Conservation (phyloP, 2,113 vertebrate genomes). For the Toxostoma redivivum region DNA sequence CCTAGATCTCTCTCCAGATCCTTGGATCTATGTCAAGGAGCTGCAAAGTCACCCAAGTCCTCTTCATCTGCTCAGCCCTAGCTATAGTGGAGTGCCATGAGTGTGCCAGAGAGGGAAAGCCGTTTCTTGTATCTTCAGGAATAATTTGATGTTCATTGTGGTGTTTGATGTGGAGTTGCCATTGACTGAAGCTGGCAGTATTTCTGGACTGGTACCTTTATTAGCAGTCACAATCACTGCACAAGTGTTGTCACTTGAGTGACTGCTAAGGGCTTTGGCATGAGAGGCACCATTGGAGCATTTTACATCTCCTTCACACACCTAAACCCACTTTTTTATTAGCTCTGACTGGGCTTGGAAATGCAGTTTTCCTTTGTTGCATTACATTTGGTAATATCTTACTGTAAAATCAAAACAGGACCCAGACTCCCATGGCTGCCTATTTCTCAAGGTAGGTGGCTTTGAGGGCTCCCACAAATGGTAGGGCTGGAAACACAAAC, state of each 20-base stretch:
- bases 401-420: not conserved
- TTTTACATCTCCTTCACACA: not conserved
- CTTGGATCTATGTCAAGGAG: fast-evolving
- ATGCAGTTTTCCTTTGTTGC: not conserved
- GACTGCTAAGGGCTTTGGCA: not conserved
- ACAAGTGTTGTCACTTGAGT: fast-evolving
- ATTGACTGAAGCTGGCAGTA: not conserved
- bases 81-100: fast-evolving
- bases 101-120: not conserved
- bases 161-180: not conserved
- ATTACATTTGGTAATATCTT: not conserved
- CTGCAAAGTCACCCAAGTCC: not conserved
- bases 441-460: not conserved
- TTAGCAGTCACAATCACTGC: not conserved
- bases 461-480: not conserved
- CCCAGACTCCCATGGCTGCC: not conserved
- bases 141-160: not conserved
- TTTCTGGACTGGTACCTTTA: not conserved
- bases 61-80: not conserved
- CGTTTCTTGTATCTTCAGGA: not conserved
- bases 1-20: not conserved
- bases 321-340: not conserved
- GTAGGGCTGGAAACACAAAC: not conserved
- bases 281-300: not conserved
- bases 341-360: not conserved